A percentile compares a stretch with the other conserved stretches of the same genome.
These are phyloP conservation scores for Lepidurus apus DNA, from an alignment of 1,140 invertebrate genomes.

Conservation along the genomic window DNA sequence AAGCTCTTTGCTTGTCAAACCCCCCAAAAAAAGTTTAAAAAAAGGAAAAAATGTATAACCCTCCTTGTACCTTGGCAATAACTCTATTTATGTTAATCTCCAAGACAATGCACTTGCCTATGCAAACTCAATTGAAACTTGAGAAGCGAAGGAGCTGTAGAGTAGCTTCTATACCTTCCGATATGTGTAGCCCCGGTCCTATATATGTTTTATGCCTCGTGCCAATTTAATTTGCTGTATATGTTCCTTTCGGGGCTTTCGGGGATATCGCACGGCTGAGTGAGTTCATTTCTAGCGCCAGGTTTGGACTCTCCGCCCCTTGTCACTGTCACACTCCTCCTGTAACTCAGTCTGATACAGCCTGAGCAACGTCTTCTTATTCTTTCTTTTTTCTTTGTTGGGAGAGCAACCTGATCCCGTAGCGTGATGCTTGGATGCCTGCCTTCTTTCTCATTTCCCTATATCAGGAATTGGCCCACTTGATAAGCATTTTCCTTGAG, in stretches of 20 bases:
- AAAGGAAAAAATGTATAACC: not conserved
- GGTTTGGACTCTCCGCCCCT: not conserved
- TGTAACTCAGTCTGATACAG: constrained; percentile 1
- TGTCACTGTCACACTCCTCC: constrained; percentile 18
- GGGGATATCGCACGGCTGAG: not conserved
- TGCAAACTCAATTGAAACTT: constrained; percentile 22
- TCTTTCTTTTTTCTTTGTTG: not conserved
- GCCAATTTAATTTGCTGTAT: not conserved
- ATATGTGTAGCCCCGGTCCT: not conserved
- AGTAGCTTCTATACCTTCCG: not conserved
- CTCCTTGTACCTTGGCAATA: constrained; percentile 9
- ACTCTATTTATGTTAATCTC: constrained; percentile 13
- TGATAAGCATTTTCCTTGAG: not conserved
- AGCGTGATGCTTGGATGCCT: not conserved
- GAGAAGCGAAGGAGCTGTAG: not conserved
- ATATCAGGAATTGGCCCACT: not conserved
- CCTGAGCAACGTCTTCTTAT: not conserved
- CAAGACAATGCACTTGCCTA: constrained; percentile 19
- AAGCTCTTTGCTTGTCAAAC: not conserved
- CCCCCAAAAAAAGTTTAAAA: not conserved
- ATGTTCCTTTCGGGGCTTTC: not conserved
- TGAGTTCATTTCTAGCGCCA: not conserved
- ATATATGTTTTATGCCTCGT: not conserved
- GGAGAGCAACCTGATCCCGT: not conserved
- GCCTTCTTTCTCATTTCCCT: constrained; percentile 4